Conservation (phyloP, 2,888 invertebrate species). For the Diloba caeruleocephala region DNA sequence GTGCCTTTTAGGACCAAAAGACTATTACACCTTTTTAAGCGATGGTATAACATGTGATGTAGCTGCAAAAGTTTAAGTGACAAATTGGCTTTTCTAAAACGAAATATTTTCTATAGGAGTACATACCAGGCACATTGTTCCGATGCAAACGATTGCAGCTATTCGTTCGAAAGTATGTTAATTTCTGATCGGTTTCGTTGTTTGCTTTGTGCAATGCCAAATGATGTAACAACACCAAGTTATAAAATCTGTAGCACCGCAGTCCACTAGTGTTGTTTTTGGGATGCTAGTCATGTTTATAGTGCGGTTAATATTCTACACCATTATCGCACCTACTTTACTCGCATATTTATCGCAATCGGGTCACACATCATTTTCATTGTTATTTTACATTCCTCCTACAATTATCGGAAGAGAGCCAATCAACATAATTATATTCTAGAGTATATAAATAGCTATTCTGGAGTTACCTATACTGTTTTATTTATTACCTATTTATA, state of each 20-base stretch:
- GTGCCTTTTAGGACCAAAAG: too few relatives aligned
- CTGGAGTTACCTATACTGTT: too few relatives aligned
- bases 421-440: conserved; percentile 19
- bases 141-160: conserved; percentile 16
- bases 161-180: conserved; percentile 30
- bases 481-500: neutral
- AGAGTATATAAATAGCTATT: neutral
- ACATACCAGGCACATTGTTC: conserved; percentile 1
- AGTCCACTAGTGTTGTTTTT: conserved; percentile 29
- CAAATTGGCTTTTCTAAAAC: too few relatives aligned
- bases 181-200: conserved; percentile 22
- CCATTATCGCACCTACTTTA: conserved; percentile 37
- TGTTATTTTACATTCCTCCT: conserved; percentile 34
- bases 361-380: conserved; percentile 37
- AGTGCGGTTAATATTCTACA: conserved; percentile 52
- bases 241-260: conserved; percentile 31
- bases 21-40: too few relatives aligned
- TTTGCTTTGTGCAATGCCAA: conserved; percentile 12
- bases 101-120: neutral
- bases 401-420: conserved; percentile 31
- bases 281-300: conserved; percentile 43
- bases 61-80: too few relatives aligned
- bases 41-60: too few relatives aligned
- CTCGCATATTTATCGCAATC: conserved; percentile 43
- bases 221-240: conserved; percentile 40